Percentiles rank a stretch among this genome's conserved stretches.
Evolutionary conservation across 2,888 invertebrate genomes (phyloP).

Genomic region (Pemphredon lugubris): DNA sequence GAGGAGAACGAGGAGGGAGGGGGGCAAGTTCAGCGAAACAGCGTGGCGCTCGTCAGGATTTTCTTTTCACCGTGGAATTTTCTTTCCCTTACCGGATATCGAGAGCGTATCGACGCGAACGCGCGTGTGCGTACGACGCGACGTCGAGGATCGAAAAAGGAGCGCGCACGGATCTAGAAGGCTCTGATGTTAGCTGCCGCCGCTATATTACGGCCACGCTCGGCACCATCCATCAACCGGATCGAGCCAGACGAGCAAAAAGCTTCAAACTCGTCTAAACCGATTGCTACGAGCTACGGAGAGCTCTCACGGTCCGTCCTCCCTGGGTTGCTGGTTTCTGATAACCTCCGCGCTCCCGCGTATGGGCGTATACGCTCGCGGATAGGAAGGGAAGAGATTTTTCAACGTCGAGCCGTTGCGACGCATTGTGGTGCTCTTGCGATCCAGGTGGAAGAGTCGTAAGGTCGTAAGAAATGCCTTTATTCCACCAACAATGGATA

Average conservation of each 20-base stretch:
- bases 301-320: slow-evolving; percentile 54
- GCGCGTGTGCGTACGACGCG: no score
- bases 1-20: no score
- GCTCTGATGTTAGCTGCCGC: slow-evolving; percentile 16
- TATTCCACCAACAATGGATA: no score
- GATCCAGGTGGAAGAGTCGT: no score
- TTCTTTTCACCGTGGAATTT: slow-evolving; percentile 18
- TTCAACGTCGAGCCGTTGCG: no score
- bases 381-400: no score
- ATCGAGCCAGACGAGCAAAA: slow-evolving; percentile 63
- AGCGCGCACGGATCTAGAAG: slow-evolving; percentile 5
- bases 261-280: slow-evolving; percentile 63
- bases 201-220: slow-evolving; percentile 30
- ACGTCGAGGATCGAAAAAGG: neutral
- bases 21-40: neutral
- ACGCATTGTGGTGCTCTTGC: no score
- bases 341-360: slow-evolving; percentile 41
- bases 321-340: slow-evolving; percentile 46
- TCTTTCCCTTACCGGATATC: slow-evolving; percentile 12
- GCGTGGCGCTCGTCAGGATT: slow-evolving; percentile 2
- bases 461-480: no score
- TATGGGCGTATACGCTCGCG: slow-evolving; percentile 16
- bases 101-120: neutral
- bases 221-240: slow-evolving; percentile 63
- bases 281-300: slow-evolving; percentile 58